A percentile compares a stretch with the other conserved stretches of the same genome.
phyloP scores from a whole-genome alignment of 2,888 invertebrate genomes.

The Pristionchus mayeri region DNA sequence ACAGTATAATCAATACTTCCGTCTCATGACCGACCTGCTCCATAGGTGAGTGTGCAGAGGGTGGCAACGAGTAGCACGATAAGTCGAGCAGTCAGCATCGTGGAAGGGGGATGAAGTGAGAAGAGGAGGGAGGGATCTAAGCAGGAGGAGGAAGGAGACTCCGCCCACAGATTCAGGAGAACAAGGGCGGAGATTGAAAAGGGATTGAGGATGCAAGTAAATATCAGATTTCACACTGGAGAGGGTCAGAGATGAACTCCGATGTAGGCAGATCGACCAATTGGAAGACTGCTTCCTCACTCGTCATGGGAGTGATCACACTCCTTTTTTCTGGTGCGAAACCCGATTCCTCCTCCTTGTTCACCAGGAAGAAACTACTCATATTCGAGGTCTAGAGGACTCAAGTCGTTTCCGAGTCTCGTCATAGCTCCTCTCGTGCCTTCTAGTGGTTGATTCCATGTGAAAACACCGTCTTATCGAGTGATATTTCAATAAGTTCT shows the following conservation, averaged over 20 bases:
- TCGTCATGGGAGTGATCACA: background rate
- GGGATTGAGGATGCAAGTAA: background rate
- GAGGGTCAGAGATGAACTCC: too few relatives aligned
- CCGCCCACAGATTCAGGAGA: background rate
- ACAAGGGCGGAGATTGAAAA: background rate
- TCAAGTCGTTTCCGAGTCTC: background rate
- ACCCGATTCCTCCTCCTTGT: background rate
- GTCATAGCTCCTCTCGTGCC: background rate
- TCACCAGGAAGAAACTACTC: background rate
- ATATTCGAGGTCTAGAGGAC: background rate
- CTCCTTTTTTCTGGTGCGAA: background rate
- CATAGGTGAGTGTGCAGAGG: background rate
- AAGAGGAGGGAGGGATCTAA: background rate
- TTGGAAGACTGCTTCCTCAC: too few relatives aligned
- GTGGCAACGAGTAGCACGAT: background rate
- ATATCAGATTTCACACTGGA: too few relatives aligned
- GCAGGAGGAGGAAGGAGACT: background rate
- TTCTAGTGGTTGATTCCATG: too few relatives aligned
- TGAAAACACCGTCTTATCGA: background rate
- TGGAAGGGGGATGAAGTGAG: conserved; percentile 17
- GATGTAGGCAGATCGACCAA: background rate
- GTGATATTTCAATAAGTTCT: background rate
- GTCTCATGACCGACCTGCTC: background rate
- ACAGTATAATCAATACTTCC: background rate
- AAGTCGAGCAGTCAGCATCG: conserved; percentile 11